Evolutionary conservation across 2,113 vertebrate species (phyloP), one percentile per base, ranked within the genome.

Genomic region (Rattus rattus): DNA sequence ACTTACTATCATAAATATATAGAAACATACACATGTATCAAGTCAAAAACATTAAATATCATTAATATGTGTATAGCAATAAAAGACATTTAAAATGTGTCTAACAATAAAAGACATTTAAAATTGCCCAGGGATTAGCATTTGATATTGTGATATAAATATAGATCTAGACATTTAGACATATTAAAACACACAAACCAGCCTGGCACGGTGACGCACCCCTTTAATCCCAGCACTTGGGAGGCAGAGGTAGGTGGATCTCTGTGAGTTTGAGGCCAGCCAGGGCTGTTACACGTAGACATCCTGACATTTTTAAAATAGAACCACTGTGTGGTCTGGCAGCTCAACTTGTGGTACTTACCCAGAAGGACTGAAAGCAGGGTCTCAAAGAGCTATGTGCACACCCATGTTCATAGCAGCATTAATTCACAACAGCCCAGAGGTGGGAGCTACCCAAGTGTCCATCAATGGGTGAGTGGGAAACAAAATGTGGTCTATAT

Each of bases 371-470:
- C 0, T 81, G 94, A 86, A 95, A 93, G 72, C 47, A 91, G n/a
- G 73, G 67, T 95, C 94, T 95, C 67, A 93, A 86, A 94, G 20
- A 61, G 77, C 76, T 77, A 77, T 80, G 39, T 86, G 61, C 47
- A 94, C 3, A 67, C 30, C 22, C 90, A 97, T 89, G 77, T 86
- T 95, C 80, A 79, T 8, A 91, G 67, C 54, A 76, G 87, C 91
- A 89, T 69, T 67, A 96, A 43, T 89, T 89, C 88, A 93, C 63
- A 96, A 94, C 11, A 95, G 92, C 86, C 86, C 90, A 94, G 91
- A 90, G 59, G 47, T 87, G 24, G 76, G 72, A 93, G 81, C 73
- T 80, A 89, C 87, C 49, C 94, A 93, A 93, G 77, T 79, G 85
- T 76, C 87, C 83, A 91, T 67, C 70, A 70, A 63, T 7, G 52